A percentile compares a stretch with the other conserved stretches of the same genome.
Evolutionary conservation across 2,797 vertebrate genomes (phyloP).

Genomic region (Anabas testudineus): DNA sequence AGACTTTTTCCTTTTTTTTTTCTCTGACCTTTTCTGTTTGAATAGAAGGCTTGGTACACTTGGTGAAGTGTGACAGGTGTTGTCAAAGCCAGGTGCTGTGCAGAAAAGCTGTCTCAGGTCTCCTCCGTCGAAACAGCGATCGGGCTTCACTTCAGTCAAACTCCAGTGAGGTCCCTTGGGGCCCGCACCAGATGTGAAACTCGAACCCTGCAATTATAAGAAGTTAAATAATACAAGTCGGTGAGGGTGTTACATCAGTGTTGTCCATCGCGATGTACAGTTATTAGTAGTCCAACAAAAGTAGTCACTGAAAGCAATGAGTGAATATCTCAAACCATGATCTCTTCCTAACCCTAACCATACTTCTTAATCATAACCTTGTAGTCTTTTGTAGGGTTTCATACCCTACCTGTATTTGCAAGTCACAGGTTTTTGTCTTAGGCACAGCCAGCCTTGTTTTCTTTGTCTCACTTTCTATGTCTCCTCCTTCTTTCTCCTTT

Average conservation of each 20-base stretch:
- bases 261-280: conserved; percentile 16
- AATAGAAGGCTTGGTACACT: conserved; percentile 24
- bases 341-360: no score
- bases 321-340: no score
- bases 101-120: conserved; percentile 50
- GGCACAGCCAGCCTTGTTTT: background rate
- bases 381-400: background rate
- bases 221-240: conserved; percentile 32
- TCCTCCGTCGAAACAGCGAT: conserved; percentile 46
- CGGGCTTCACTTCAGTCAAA: conserved; percentile 63
- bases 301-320: conserved; percentile 1
- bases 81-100: conserved; percentile 60
- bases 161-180: conserved; percentile 23
- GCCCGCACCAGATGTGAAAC: conserved; percentile 60
- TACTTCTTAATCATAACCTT: no score
- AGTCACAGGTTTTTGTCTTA: background rate
- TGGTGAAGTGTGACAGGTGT: conserved; percentile 65
- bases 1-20: no score
- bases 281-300: background rate
- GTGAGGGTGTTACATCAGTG: conserved; percentile 11
- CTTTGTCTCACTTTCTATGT: background rate
- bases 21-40: conserved; percentile 13
- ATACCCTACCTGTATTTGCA: background rate
- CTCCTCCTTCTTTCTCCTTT: background rate
- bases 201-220: conserved; percentile 20